A percentile compares a stretch with the other conserved stretches of the same genome.
phyloP scores from a whole-genome alignment of 2,797 vertebrate genomes.

The Monodelphis domestica region DNA sequence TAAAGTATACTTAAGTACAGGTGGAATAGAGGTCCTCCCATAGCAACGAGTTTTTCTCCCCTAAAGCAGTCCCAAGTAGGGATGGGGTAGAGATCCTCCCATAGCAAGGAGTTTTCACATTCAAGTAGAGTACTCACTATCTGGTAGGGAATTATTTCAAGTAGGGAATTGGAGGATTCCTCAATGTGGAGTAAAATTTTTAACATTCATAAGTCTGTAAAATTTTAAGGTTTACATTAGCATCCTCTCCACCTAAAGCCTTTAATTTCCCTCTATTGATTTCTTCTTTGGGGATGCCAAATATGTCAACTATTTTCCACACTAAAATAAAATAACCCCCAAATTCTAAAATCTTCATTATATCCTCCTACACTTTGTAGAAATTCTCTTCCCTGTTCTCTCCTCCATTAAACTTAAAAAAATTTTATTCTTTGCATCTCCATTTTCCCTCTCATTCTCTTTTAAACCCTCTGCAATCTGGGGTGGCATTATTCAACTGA shows the following conservation, averaged over 20 bases:
- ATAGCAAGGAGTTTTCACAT: too few relatives aligned
- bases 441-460: neutral
- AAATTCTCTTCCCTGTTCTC: accelerated
- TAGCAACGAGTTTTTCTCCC: too few relatives aligned
- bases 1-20: too few relatives aligned
- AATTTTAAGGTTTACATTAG: too few relatives aligned
- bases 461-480: neutral
- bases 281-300: neutral
- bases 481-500: neutral
- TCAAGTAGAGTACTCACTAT: too few relatives aligned
- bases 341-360: neutral
- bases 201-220: too few relatives aligned
- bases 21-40: too few relatives aligned
- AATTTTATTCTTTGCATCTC: neutral
- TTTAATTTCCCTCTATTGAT: neutral
- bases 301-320: neutral
- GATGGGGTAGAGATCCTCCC: too few relatives aligned
- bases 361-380: neutral
- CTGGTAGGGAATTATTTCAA: too few relatives aligned
- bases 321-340: neutral
- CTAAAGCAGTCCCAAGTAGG: too few relatives aligned
- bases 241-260: neutral
- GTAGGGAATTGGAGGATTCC: too few relatives aligned
- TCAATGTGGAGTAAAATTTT: too few relatives aligned
- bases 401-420: neutral